Percentiles rank a stretch among this genome's conserved stretches.
phyloP scores from a whole-genome alignment of 2,888 invertebrate species.

The Acholoe squamosa region DNA sequence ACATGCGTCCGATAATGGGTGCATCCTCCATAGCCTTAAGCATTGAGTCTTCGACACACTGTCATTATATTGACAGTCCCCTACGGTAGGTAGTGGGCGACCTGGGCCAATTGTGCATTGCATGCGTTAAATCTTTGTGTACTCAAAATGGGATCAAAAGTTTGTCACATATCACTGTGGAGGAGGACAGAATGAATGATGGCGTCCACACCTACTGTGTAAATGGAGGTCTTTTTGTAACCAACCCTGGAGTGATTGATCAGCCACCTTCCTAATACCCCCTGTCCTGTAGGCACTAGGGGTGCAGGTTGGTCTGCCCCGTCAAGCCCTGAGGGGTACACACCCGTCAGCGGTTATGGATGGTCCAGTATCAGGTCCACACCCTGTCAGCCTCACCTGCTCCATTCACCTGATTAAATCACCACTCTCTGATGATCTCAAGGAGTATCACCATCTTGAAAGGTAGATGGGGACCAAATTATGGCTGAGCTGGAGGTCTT shows the following conservation, averaged over 20 bases:
- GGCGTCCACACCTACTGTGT: neutral
- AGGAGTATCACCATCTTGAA: no score
- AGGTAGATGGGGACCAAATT: no score
- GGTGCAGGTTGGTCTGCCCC: neutral
- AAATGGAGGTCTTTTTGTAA: neutral
- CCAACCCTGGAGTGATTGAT: neutral
- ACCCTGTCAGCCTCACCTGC: neutral
- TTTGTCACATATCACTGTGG: neutral
- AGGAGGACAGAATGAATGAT: neutral
- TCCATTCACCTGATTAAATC: constrained; percentile 7
- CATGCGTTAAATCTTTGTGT: no score
- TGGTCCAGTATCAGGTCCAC: neutral
- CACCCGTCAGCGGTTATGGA: neutral
- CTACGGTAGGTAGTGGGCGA: no score
- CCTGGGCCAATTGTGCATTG: no score
- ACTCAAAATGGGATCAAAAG: neutral
- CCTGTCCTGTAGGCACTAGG: neutral
- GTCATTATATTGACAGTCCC: no score
- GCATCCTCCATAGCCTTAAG: no score
- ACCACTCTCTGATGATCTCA: neutral
- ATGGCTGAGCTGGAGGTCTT: no score
- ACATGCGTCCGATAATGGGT: no score
- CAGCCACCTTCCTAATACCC: neutral
- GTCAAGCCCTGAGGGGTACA: neutral
- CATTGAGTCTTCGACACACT: no score